A percentile compares a stretch with the other conserved stretches of the same genome.
Conservation (phyloP, 2,797 vertebrate species). For the Buceros bicornis region DNA sequence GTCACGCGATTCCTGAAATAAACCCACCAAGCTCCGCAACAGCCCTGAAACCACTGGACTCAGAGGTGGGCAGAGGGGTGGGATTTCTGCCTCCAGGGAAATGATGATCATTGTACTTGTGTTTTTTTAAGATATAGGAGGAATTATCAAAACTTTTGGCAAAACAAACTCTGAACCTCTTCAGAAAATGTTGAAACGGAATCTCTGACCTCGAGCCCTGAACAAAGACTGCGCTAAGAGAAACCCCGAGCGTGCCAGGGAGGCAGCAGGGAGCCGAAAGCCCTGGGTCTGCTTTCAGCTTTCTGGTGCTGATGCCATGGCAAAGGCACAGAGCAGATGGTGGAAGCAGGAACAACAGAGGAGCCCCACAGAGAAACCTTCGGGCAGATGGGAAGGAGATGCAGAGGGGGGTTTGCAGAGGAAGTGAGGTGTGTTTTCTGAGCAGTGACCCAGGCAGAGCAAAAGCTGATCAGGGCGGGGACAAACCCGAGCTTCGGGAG, state of each 20-base stretch:
- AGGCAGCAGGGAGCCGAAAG: not conserved
- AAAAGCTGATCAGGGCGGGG: not conserved
- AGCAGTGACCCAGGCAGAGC: not conserved
- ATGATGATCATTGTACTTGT: not conserved
- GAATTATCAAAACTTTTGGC: not conserved
- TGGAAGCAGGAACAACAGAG: not conserved
- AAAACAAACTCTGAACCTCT: not conserved
- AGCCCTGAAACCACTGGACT: not conserved
- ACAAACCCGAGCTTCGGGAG: not conserved
- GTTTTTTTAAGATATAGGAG: not conserved
- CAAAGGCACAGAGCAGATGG: constrained; percentile 47
- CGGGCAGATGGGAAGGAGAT: not conserved
- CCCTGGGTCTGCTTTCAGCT: not conserved
- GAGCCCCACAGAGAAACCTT: not conserved
- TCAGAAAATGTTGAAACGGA: not conserved
- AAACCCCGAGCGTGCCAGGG: not conserved
- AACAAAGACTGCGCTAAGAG: not conserved
- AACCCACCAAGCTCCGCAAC: not conserved
- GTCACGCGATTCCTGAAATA: not conserved
- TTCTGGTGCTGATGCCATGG: not conserved
- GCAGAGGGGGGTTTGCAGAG: not conserved
- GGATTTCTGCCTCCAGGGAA: not conserved
- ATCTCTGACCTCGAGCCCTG: not conserved
- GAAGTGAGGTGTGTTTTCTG: not conserved
- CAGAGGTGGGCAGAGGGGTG: not conserved